phyloP scores from a whole-genome alignment of 2,797 vertebrate genomes.

The Zenarchopterus dispar region DNA sequence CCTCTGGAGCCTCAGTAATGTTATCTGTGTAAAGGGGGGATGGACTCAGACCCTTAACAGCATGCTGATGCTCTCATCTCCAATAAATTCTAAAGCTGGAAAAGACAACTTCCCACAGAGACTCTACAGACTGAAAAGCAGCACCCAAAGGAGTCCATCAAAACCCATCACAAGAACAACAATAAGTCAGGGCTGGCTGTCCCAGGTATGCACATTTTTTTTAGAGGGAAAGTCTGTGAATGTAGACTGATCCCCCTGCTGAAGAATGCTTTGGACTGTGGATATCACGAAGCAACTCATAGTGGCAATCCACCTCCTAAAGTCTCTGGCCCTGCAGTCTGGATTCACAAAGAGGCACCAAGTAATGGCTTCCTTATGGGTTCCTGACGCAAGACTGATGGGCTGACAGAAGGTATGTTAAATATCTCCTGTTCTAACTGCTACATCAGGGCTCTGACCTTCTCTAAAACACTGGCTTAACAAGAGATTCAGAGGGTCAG shows the following conservation, averaged over 20 bases:
- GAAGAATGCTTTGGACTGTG: slow-evolving; percentile 74
- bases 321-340: slow-evolving; percentile 63
- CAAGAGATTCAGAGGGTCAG: slow-evolving; percentile 80
- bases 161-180: slow-evolving; percentile 73
- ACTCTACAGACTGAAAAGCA: slow-evolving; percentile 57
- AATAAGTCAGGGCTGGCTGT: slow-evolving; percentile 61
- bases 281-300: slow-evolving; percentile 72
- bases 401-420: slow-evolving; percentile 91
- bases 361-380: slow-evolving; percentile 89
- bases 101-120: slow-evolving; percentile 74
- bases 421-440: slow-evolving; percentile 83
- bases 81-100: slow-evolving; percentile 83
- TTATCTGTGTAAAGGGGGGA: slow-evolving; percentile 88
- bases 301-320: slow-evolving; percentile 72
- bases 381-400: slow-evolving; percentile 81
- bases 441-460: slow-evolving; percentile 83
- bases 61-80: slow-evolving; percentile 84
- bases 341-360: slow-evolving; percentile 79
- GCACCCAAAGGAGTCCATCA: slow-evolving; percentile 51
- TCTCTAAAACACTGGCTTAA: slow-evolving; percentile 81
- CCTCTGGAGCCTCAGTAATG: slow-evolving; percentile 94
- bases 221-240: slow-evolving; percentile 67
- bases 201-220: slow-evolving; percentile 53
- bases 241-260: slow-evolving; percentile 70
- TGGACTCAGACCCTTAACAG: slow-evolving; percentile 84